Percentiles rank a stretch among this genome's conserved stretches.
Conservation (phyloP, 2,113 vertebrate genomes). For the Perca schrenkii region DNA sequence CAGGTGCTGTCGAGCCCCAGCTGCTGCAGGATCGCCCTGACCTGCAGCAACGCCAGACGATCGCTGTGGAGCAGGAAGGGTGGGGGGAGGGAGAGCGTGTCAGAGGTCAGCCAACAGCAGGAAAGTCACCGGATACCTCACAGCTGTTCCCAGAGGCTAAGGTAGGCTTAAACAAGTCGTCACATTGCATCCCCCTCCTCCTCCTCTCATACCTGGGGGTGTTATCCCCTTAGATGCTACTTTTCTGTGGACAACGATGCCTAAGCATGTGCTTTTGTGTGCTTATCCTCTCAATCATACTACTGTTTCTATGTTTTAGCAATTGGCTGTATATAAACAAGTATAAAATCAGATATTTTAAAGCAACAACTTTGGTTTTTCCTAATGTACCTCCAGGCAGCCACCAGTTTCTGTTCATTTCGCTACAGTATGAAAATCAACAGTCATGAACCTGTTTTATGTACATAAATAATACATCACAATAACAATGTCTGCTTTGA, state of each 20-base stretch:
- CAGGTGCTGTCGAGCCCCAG: constrained; percentile 98
- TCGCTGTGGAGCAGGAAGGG: constrained; percentile 83
- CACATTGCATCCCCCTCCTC: constrained; percentile 15
- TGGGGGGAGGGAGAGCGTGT: neutral
- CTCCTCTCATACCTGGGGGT: neutral
- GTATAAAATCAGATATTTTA: neutral
- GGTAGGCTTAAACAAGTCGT: constrained; percentile 54
- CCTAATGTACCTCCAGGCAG: neutral
- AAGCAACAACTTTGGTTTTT: neutral
- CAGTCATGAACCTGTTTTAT: neutral
- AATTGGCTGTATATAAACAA: neutral
- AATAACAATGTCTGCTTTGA: neutral
- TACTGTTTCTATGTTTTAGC: neutral
- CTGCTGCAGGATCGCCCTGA: constrained; percentile 95
- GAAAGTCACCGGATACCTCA: constrained; percentile 62
- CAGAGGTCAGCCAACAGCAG: constrained; percentile 65
- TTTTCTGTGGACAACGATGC: neutral
- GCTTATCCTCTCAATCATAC: neutral
- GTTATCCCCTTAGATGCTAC: constrained; percentile 1
- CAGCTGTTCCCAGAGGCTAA: constrained; percentile 69
- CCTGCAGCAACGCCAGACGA: constrained; percentile 96
- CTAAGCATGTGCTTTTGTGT: neutral
- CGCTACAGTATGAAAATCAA: neutral
- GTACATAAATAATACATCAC: neutral
- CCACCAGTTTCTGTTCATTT: neutral